A percentile compares a stretch with the other conserved stretches of the same genome.
Evolutionary conservation across 1,140 invertebrate species (phyloP).

Genomic region (Bombus pyrosoma): DNA sequence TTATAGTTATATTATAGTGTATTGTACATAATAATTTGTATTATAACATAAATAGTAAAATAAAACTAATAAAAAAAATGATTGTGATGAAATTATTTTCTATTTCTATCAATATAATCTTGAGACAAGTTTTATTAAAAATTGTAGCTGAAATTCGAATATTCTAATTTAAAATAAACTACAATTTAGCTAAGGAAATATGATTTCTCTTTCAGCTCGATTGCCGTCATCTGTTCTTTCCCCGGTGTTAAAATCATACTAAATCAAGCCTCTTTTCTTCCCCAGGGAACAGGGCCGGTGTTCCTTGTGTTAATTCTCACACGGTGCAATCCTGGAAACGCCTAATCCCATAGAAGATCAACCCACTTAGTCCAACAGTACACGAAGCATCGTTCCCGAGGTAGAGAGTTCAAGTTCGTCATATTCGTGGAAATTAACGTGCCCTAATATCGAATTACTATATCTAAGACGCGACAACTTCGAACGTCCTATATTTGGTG

Average conservation of each 20-base stretch:
- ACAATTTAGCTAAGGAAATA: background rate
- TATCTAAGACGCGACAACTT: background rate
- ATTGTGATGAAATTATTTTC: background rate
- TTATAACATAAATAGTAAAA: too few relatives aligned
- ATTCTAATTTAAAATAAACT: background rate
- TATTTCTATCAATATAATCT: background rate
- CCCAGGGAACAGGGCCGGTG: background rate
- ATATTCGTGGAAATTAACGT: constrained; percentile 5
- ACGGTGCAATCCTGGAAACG: background rate
- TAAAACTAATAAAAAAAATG: too few relatives aligned
- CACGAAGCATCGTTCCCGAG: too few relatives aligned
- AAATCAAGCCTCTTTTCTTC: background rate
- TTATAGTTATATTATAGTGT: too few relatives aligned
- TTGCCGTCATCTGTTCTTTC: background rate
- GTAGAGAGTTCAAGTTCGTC: background rate
- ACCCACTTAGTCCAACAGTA: background rate
- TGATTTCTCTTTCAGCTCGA: background rate
- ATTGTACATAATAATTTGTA: too few relatives aligned
- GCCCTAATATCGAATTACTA: constrained; percentile 2
- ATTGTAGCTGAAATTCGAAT: too few relatives aligned
- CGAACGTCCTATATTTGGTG: background rate
- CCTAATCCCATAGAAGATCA: constrained; percentile 3
- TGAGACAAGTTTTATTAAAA: background rate
- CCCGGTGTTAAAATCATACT: background rate
- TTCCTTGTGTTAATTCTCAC: background rate